Base-by-base conservation (phyloP, 2,113 vertebrate species). In the Haliaeetus leucogaster region DNA sequence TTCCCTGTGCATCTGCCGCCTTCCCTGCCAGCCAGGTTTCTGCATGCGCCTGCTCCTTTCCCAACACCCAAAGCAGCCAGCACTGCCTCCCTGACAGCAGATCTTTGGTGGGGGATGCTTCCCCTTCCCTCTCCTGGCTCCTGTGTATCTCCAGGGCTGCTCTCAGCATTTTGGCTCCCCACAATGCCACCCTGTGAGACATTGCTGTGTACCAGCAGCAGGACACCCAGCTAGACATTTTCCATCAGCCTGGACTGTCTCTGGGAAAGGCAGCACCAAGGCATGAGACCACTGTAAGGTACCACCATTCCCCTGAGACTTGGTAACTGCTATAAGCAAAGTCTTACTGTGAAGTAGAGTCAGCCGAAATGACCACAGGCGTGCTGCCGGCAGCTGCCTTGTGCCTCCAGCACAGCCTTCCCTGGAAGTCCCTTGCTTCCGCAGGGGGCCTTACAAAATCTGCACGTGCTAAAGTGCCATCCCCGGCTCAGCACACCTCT, bases 61-160 rank as follows among this genome's bases (percentile, higher is more conserved):
- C 32, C n/a, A 80, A 42, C 26, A 36, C 11, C 27, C 34, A 52
- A 19, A 62, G 30, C 67, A 86, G 11, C 30, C 38, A 52, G 9
- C 0, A 0, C 21, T 25, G 4, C 20, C 20, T 89, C 52, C 45
- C 11, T 9, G 8, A 23, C 8, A 19, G 32, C 14, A 42, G 29
- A 29, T 15, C 45, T 73, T 77, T 1, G 2, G 15, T 61, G 13
- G 0, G 1, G 11, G 4, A 40, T 34, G 13, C n/a, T 73, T 87
- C 55, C 13, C 27, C 32, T 55, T 88, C 52, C 16, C 11, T 71
- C 18, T 34, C 14, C 16, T 43, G 27, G 13, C 4, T 82, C 40
- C 50, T 22, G 4, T 36, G 40, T 27, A 10, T 59, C 29, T 79
- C 1, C 0, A 68, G 38, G 25, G 11, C 23, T 45, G 13, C 21